Percentiles rank a stretch among this genome's conserved stretches.
These are phyloP conservation scores for Drosophila algonquin DNA, from an alignment of 2,888 invertebrate genomes.

Conservation along the genomic window DNA sequence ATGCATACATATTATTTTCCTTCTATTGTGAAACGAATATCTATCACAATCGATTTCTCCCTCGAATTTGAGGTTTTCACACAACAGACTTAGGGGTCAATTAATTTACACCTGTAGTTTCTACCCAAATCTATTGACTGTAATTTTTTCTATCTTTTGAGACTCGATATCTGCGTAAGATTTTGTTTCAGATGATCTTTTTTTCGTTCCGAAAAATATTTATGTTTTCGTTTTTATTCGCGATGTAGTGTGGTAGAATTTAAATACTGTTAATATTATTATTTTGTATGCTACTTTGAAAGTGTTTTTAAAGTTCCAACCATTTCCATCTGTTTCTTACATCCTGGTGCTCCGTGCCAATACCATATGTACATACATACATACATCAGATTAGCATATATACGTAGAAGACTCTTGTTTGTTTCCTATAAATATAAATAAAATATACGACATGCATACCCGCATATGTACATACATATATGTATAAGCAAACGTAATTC, in stretches of 20 bases:
- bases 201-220: not conserved
- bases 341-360: slow-evolving; percentile 1
- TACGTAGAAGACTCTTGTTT: not conserved
- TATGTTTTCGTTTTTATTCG: slow-evolving; percentile 8
- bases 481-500: slow-evolving; percentile 7
- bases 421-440: not conserved
- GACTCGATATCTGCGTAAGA: slow-evolving; percentile 7
- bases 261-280: slow-evolving; percentile 7
- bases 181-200: slow-evolving; percentile 13
- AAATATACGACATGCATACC: slow-evolving; percentile 6
- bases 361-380: slow-evolving; percentile 8
- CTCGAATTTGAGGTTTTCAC: no score
- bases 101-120: no score
- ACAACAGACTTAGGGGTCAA: no score
- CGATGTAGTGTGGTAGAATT: slow-evolving; percentile 26
- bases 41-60: no score
- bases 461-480: slow-evolving; percentile 17
- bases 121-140: no score
- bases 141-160: not conserved
- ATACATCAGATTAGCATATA: slow-evolving; percentile 15
- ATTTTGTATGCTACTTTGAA: slow-evolving; percentile 18
- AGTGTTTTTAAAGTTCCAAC: slow-evolving; percentile 44
- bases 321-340: slow-evolving; percentile 26
- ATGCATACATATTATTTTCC: no score
- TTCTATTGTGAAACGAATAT: no score